Percentiles rank a stretch among this genome's conserved stretches.
phyloP scores from a whole-genome alignment of 2,888 invertebrate genomes.

The Drosophila borealis region DNA sequence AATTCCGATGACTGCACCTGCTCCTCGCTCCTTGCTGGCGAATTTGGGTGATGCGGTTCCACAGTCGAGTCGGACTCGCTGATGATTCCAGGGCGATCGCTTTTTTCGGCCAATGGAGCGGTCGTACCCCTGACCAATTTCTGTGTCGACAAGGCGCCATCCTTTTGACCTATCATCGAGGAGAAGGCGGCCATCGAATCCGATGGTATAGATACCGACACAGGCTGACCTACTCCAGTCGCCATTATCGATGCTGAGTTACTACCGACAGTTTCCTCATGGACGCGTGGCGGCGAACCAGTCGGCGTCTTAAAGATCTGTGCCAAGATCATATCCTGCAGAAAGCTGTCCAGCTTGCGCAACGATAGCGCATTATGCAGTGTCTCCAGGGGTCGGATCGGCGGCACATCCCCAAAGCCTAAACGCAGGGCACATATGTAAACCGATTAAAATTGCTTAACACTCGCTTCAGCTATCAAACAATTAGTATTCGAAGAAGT shows the following conservation, averaged over 20 bases:
- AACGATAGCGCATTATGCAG: slow-evolving; percentile 98
- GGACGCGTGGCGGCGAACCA: slow-evolving; percentile 88
- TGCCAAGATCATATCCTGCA: slow-evolving; percentile 93
- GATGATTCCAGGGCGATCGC: neutral
- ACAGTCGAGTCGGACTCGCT: slow-evolving; percentile 5
- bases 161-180: slow-evolving; percentile 32
- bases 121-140: too few relatives aligned
- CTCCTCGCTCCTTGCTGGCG: neutral
- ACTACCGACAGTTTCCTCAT: slow-evolving; percentile 21
- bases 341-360: slow-evolving; percentile 94
- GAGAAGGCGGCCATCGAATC: slow-evolving; percentile 34
- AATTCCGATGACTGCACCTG: neutral
- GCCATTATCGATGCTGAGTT: slow-evolving; percentile 16
- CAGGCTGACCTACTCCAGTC: neutral
- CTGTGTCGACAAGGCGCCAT: neutral
- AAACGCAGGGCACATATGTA: slow-evolving; percentile 74
- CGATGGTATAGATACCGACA: slow-evolving; percentile 10
- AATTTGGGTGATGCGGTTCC: neutral
- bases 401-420: slow-evolving; percentile 96
- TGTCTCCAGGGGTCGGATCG: slow-evolving; percentile 98
- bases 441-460: slow-evolving; percentile 3
- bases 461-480: neutral
- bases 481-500: neutral
- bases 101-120: neutral
- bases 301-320: slow-evolving; percentile 91